phyloP scores from a whole-genome alignment of 2,113 vertebrate genomes.

The Ivindomyrus marchei region DNA sequence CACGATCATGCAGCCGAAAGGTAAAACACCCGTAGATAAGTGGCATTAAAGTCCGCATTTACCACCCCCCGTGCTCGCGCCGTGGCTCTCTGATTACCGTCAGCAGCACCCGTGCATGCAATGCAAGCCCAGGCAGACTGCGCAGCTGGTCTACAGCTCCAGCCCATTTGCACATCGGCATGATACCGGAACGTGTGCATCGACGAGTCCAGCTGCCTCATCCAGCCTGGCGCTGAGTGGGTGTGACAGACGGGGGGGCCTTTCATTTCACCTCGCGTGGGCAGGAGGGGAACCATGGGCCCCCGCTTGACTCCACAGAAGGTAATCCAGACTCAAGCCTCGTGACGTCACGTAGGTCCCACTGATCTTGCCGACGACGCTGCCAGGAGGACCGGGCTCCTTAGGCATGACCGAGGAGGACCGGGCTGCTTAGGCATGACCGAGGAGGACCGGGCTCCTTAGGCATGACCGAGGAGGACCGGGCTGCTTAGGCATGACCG shows the following conservation, averaged over 20 bases:
- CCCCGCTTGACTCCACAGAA: not conserved
- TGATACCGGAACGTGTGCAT: slow-evolving; percentile 7
- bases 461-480: not conserved
- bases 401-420: not conserved
- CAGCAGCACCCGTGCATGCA: slow-evolving; percentile 7
- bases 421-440: not conserved
- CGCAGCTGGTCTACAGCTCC: not conserved
- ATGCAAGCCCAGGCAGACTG: slow-evolving; percentile 8
- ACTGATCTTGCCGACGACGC: not conserved
- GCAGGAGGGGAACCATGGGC: not conserved
- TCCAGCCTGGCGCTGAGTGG: not conserved
- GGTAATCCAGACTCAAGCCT: not conserved
- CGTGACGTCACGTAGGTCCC: not conserved
- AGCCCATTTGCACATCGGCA: slow-evolving; percentile 27
- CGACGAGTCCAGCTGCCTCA: not conserved
- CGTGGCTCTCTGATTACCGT: slow-evolving; percentile 20
- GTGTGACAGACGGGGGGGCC: not conserved
- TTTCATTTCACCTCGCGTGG: not conserved
- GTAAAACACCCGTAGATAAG: not conserved
- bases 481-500: not conserved
- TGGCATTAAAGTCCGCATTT: not conserved
- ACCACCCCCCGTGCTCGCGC: not conserved
- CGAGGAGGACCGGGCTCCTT: not conserved
- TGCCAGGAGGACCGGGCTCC: not conserved
- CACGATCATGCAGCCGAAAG: not conserved